Evolutionary conservation across 2,797 vertebrate species (phyloP), one percentile per base, ranked within the genome.

Genomic region (Scolopax rusticola): DNA sequence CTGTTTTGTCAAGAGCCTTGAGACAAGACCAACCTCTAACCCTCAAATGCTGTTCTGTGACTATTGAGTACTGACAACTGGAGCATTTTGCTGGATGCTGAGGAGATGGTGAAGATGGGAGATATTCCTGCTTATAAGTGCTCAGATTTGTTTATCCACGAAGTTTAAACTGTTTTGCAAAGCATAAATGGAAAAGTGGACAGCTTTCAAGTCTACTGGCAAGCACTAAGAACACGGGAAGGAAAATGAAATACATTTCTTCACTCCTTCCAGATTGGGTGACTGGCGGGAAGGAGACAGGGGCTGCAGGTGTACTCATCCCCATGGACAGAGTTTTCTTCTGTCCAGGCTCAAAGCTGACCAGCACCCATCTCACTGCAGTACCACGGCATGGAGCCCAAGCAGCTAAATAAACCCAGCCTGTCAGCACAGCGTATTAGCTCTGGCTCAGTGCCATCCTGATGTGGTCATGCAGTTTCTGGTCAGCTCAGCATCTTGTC

Each of bases 401-500:
- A 33, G 68, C 56, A 74, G 68, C 68, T 90, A 11, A 82, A 64
- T 28, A 70, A 90, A 30, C 32, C 56, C 81, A 57, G 56, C 38
- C 59, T 76, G 77, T 38, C 87, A 78, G 64, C 23, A 25, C 1
- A 3, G 68, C 3, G 1, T 28, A 36, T 83, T 41, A 87, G 57
- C 68, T 47, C 71, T 92, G 93, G 92, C 92, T 59, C 48, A 47
- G 5, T 0, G 51, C 95, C 90, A 93, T 74, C 78, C 67, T 60
- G 77, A 56, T 77, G 90, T 77, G 89, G 67, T 92, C 90, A 95
- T 90, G 77, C 5, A 3, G 33, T 87, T 93, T 82, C 75, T 89
- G 88, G 92, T 67, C 74, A 93, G 86, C 77, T 93, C 95, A 95
- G 91, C 87, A 54, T 65, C 91, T 75, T 3, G 0, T 60, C 83